phyloP scores from a whole-genome alignment of 2,113 vertebrate genomes.

The Mastomys coucha region DNA sequence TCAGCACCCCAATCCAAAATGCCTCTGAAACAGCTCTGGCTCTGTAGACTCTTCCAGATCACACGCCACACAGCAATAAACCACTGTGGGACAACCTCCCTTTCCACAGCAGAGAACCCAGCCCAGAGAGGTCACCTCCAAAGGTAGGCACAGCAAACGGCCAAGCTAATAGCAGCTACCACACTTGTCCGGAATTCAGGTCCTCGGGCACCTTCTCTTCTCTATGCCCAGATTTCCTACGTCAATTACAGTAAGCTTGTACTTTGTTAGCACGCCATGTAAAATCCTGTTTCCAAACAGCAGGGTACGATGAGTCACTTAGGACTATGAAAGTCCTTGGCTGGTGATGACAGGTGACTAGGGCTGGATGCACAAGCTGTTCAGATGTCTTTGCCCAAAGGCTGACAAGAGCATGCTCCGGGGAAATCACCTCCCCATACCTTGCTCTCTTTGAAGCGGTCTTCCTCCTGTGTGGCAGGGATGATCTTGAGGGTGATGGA shows the following conservation, averaged over 20 bases:
- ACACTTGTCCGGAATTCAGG: not conserved
- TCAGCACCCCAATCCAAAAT: not conserved
- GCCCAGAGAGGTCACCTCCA: conserved; percentile 20
- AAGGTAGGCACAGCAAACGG: not conserved
- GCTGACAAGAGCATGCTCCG: not conserved
- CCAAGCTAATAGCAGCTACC: not conserved
- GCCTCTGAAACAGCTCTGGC: not conserved
- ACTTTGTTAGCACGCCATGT: conserved; percentile 52
- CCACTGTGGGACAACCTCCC: not conserved
- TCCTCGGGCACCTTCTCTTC: conserved; percentile 35
- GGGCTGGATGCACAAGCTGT: not conserved
- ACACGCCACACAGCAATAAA: not conserved
- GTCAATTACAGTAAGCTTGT: conserved; percentile 33
- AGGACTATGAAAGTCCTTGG: not conserved
- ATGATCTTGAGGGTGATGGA: conserved; percentile 98
- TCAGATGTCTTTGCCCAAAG: not conserved
- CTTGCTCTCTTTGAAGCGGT: conserved; percentile 94
- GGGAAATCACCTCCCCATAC: conserved; percentile 79
- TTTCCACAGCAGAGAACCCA: not conserved
- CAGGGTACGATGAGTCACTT: conserved; percentile 43
- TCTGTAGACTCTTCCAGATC: not conserved
- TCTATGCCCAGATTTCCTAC: conserved; percentile 21
- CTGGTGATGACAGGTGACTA: not conserved
- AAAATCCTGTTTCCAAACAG: conserved; percentile 34
- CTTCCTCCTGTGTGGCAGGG: conserved; percentile 94